Evolutionary conservation across 2,113 vertebrate species (phyloP).

Genomic region (Argyrosomus japonicus): DNA sequence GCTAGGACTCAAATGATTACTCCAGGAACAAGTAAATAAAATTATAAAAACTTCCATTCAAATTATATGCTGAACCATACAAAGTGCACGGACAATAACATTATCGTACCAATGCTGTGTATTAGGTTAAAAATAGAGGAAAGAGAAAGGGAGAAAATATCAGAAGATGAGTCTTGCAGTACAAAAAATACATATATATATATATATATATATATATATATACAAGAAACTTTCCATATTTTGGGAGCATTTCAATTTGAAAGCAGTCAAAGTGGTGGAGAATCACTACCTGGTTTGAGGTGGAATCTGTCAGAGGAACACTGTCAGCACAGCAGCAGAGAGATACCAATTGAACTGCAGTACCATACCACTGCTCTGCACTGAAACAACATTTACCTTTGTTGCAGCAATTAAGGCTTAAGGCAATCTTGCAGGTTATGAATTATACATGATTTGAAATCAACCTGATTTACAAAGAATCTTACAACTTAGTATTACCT

Average conservation of each 20-base stretch:
- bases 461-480: background rate
- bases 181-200: background rate
- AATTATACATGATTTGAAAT: constrained; percentile 6
- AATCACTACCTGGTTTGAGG: background rate
- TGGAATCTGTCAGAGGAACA: background rate
- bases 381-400: background rate
- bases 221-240: background rate
- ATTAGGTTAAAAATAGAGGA: background rate
- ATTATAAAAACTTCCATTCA: background rate
- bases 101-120: background rate
- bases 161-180: background rate
- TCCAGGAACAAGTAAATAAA: background rate
- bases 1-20: background rate
- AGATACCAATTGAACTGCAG: background rate
- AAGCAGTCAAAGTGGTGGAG: background rate
- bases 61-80: background rate
- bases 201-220: too few relatives aligned
- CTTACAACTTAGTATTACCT: background rate
- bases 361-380: background rate
- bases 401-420: background rate
- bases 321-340: background rate
- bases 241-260: background rate
- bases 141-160: background rate
- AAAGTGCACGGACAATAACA: background rate
- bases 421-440: background rate